Evolutionary conservation across 2,113 vertebrate species (phyloP), one percentile per base, ranked within the genome.

Genomic region (Pollimyrus isidori): DNA sequence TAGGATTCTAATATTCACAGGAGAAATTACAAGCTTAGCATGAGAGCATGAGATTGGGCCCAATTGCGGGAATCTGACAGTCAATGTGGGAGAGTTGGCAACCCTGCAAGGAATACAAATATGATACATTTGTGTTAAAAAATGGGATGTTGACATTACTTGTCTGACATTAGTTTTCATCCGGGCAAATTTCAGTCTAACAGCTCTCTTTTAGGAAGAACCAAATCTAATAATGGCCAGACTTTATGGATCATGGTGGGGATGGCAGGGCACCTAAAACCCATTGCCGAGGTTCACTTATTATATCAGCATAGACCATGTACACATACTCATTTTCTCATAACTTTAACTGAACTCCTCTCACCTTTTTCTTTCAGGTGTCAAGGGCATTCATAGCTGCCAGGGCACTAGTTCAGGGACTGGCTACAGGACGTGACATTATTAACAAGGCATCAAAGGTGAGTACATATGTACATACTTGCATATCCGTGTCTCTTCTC

Each of bases 371-470:
- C 73, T 87, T 56, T 26, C 90, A 97, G 97, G 94, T 97, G 88
- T 96, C 95, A 0, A 95, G 96, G 87, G 96, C 97, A 21, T 94
- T 97, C 53, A 96, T 97, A 87, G 97, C 97, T 7, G 96, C 97
- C 30, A 96, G 96, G 76, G 95, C 96, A 0, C 93, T 98, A 17
- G 94, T 97, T 19, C 96, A 97, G 90, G 96, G 96, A 83, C 93
- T 98, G 91, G 96, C 96, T 26, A 95, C 95, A 0, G 97, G 97
- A 86, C 94, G 96, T 89, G 96, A 96, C 86, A 96, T 97, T 86
- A 96, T 97, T 90, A 96, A 93, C 90, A 97, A 97, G 92, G 95
- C 96, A 3, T 94, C 96, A 52, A 97, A 98, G 96, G 97, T 97
- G 87, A 91, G 46, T 90, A 23, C 35, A 4, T 30, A 88, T 17